Evolutionary conservation across 2,797 vertebrate genomes (phyloP).

Genomic region (Galagoides demidoff): DNA sequence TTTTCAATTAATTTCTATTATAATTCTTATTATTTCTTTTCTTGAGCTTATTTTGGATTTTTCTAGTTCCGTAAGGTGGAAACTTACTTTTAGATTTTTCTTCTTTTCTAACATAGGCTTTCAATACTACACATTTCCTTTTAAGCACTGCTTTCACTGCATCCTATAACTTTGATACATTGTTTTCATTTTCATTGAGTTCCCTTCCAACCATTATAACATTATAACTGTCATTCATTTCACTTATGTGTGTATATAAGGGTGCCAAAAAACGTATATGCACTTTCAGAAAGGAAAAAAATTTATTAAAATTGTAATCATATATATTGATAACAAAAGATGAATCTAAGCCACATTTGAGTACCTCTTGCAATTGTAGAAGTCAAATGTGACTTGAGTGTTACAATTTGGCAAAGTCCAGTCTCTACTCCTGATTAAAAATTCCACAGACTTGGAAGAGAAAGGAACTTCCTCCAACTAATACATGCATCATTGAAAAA

Average conservation of each 20-base stretch:
- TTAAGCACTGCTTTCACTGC: not conserved
- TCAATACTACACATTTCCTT: not conserved
- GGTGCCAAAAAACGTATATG: not conserved
- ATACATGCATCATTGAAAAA: not conserved
- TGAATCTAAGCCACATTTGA: too few relatives aligned
- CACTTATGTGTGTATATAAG: not conserved
- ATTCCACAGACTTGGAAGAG: not conserved
- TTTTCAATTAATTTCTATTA: not conserved
- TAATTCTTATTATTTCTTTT: not conserved
- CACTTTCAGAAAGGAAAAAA: too few relatives aligned
- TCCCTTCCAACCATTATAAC: not conserved
- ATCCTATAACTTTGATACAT: not conserved
- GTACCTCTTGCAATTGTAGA: too few relatives aligned
- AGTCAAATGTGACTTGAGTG: too few relatives aligned
- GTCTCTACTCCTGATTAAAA: not conserved
- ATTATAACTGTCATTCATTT: not conserved
- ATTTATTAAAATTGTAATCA: too few relatives aligned
- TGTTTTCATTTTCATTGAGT: not conserved
- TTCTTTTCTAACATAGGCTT: not conserved
- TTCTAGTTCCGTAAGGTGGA: not conserved
- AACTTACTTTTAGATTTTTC: not conserved
- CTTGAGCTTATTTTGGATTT: not conserved
- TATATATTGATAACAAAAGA: too few relatives aligned
- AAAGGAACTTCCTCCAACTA: not conserved
- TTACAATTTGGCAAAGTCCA: not conserved